Evolutionary conservation across 2,888 invertebrate species (phyloP).

Genomic region (Herminia tarsipennalis): DNA sequence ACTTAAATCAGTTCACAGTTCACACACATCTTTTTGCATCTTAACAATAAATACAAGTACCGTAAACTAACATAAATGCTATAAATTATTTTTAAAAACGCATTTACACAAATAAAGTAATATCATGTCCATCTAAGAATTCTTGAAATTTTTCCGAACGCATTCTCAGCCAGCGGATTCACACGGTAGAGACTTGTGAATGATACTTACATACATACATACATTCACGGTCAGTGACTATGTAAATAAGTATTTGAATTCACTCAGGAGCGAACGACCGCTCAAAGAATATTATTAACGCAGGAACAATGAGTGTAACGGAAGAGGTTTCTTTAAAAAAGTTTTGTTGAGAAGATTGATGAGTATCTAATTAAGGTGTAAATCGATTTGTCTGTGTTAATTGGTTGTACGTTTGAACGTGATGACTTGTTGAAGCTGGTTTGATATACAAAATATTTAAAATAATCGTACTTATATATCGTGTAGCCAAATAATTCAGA

Average conservation of each 20-base stretch:
- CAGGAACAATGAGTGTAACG: conserved; percentile 45
- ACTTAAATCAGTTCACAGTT: too few species aligned
- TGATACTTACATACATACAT: conserved; percentile 58
- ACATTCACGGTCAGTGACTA: conserved; percentile 81
- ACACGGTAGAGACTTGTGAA: conserved; percentile 68
- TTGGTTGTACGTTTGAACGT: too few species aligned
- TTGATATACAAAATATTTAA: too few species aligned
- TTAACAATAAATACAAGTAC: too few species aligned
- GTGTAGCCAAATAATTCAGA: too few species aligned
- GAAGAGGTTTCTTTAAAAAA: conserved; percentile 43
- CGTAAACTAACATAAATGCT: too few species aligned
- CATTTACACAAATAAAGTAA: conserved; percentile 17
- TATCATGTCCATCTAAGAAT: conserved; percentile 58
- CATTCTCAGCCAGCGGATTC: conserved; percentile 75
- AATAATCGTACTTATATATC: too few species aligned
- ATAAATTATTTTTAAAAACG: not conserved
- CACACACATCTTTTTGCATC: too few species aligned
- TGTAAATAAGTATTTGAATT: conserved; percentile 76
- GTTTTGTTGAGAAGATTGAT: conserved; percentile 38
- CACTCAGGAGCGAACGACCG: conserved; percentile 54
- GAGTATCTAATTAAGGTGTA: conserved; percentile 28
- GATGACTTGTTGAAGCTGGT: too few species aligned
- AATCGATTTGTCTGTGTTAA: conserved; percentile 30
- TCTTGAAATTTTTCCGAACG: conserved; percentile 68
- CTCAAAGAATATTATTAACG: conserved; percentile 56